These are phyloP conservation scores for Ploceus nigricollis DNA, from an alignment of 2,113 vertebrate genomes.

Conservation along the genomic window DNA sequence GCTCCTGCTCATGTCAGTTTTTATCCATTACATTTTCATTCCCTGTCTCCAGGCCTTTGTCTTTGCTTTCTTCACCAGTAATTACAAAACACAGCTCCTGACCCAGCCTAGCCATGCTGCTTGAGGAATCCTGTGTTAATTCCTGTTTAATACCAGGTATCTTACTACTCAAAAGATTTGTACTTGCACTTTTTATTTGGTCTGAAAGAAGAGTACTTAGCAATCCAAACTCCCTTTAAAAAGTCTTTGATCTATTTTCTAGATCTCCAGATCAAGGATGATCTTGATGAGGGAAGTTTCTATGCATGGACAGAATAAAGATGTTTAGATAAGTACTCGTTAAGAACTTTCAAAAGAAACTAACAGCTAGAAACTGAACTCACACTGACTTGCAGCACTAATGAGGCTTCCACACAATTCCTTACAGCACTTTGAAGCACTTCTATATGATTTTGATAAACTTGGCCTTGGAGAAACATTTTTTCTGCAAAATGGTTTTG, in stretches of 20 bases:
- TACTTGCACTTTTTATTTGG: background rate
- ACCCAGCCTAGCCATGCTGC: background rate
- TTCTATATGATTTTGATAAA: background rate
- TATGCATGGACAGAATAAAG: background rate
- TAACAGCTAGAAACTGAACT: background rate
- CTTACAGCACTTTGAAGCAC: background rate
- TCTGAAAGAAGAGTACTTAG: background rate
- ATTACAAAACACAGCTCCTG: background rate
- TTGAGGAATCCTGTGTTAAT: background rate
- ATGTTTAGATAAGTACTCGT: background rate
- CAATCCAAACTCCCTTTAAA: background rate
- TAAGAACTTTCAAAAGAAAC: constrained; percentile 32
- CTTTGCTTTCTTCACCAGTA: background rate
- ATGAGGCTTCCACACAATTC: background rate
- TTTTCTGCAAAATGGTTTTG: background rate
- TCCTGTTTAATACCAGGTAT: background rate
- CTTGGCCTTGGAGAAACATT: background rate
- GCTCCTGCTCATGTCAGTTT: background rate
- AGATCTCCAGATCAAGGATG: background rate
- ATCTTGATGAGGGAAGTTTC: background rate
- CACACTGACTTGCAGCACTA: background rate
- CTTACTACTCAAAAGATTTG: background rate
- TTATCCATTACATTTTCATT: background rate
- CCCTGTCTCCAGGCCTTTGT: background rate
- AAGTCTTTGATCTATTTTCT: background rate